Conservation (phyloP, 2,888 invertebrate genomes). For the Carterocephalus palaemon region DNA sequence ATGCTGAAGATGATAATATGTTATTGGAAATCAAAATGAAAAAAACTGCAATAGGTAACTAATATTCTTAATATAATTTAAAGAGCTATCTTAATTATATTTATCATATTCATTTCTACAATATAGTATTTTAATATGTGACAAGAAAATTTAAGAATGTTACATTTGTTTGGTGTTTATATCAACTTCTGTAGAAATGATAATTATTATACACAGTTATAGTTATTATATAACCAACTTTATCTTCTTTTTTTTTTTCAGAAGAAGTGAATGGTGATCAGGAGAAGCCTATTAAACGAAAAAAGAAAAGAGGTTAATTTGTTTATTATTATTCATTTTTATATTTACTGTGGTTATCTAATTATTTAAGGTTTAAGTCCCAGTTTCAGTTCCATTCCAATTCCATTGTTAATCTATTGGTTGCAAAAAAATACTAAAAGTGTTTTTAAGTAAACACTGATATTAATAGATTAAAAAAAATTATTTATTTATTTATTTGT, state of each 20-base stretch:
- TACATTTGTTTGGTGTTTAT: too few relatives aligned
- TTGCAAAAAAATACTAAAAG: too few relatives aligned
- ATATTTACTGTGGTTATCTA: background rate
- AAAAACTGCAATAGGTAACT: conserved; percentile 37
- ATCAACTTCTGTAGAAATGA: background rate
- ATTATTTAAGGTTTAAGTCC: background rate
- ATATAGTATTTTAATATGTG: background rate
- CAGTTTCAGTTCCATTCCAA: too few relatives aligned
- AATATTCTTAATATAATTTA: too few relatives aligned
- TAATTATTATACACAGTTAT: background rate
- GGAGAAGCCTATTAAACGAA: background rate
- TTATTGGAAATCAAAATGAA: conserved; percentile 45
- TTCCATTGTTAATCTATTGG: too few relatives aligned
- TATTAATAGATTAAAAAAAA: too few relatives aligned
- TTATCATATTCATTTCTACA: background rate
- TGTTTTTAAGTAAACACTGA: too few relatives aligned
- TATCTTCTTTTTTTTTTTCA: background rate
- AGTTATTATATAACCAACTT: background rate
- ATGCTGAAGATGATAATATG: conserved; percentile 61
- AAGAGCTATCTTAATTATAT: too few relatives aligned
- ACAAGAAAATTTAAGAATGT: background rate
- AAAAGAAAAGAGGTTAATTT: background rate
- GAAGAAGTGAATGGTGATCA: background rate
- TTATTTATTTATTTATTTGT: too few relatives aligned
- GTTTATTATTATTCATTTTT: background rate